These are phyloP conservation scores for Cephus cinctus DNA, from an alignment of 1,140 invertebrate species.

Conservation along the genomic window DNA sequence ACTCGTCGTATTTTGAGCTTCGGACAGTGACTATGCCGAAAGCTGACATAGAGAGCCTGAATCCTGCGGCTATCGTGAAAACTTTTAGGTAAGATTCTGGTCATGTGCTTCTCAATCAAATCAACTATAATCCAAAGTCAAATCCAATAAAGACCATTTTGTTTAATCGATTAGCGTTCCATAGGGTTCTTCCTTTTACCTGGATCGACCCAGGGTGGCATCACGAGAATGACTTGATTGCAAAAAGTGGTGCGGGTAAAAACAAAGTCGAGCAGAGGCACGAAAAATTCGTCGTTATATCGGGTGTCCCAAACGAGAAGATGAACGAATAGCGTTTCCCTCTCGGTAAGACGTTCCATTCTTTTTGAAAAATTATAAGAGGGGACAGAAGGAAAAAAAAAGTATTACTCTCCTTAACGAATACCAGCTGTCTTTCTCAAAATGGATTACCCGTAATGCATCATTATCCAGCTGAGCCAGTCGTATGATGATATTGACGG, in stretches of 20 bases:
- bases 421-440: neutral
- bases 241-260: slow-evolving; percentile 56
- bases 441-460: slow-evolving; percentile 53
- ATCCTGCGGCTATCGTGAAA: neutral
- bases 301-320: slow-evolving; percentile 53
- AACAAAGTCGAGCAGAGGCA: slow-evolving; percentile 53
- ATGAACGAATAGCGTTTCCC: slow-evolving; percentile 60
- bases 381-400: neutral
- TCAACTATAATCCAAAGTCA: slow-evolving; percentile 17
- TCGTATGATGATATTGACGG: slow-evolving; percentile 51
- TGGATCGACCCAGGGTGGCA: slow-evolving; percentile 47
- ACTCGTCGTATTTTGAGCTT: slow-evolving; percentile 56
- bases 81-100: slow-evolving; percentile 17
- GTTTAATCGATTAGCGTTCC: no score
- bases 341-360: slow-evolving; percentile 42
- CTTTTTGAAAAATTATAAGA: slow-evolving; percentile 15
- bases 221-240: slow-evolving; percentile 55
- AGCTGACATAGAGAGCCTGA: slow-evolving; percentile 41
- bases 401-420: neutral
- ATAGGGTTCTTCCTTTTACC: slow-evolving; percentile 45
- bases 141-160: slow-evolving; percentile 4
- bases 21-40: slow-evolving; percentile 45
- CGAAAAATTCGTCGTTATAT: slow-evolving; percentile 53
- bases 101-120: slow-evolving; percentile 28
- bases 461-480: slow-evolving; percentile 57